Percentiles rank a stretch among this genome's conserved stretches.
These are phyloP conservation scores for Erythrocercus mccallii DNA, from an alignment of 2,113 vertebrate genomes.

Conservation along the genomic window DNA sequence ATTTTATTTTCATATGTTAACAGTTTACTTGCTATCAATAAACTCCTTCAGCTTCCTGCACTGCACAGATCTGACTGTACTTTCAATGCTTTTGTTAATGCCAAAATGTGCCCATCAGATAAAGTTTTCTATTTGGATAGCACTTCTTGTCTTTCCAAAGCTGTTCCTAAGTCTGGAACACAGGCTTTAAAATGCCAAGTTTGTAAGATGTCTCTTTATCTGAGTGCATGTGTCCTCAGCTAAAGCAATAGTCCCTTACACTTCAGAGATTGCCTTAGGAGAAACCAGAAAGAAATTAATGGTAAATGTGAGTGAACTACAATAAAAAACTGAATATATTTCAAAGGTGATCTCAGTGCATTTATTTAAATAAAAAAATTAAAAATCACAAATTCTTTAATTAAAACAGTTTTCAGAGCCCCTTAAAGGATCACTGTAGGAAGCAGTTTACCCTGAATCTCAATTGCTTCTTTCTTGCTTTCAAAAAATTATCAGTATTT, in stretches of 20 bases:
- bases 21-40: neutral
- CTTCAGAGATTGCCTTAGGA: neutral
- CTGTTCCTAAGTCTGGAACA: neutral
- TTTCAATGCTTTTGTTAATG: neutral
- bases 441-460: neutral
- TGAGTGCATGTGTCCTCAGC: neutral
- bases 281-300: neutral
- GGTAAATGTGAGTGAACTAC: neutral
- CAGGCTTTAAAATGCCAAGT: neutral
- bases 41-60: neutral
- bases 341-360: neutral
- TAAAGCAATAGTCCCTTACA: neutral
- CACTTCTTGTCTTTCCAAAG: conserved; percentile 19
- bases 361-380: neutral
- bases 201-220: neutral
- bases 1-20: neutral
- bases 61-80: neutral
- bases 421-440: neutral
- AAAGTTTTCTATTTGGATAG: conserved; percentile 24
- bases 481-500: neutral
- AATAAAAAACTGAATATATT: neutral
- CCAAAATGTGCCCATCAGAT: conserved; percentile 41
- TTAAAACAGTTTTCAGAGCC: neutral
- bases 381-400: neutral
- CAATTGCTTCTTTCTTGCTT: neutral